Conservation (phyloP, 2,797 vertebrate species). For the Thalassophryne amazonica region DNA sequence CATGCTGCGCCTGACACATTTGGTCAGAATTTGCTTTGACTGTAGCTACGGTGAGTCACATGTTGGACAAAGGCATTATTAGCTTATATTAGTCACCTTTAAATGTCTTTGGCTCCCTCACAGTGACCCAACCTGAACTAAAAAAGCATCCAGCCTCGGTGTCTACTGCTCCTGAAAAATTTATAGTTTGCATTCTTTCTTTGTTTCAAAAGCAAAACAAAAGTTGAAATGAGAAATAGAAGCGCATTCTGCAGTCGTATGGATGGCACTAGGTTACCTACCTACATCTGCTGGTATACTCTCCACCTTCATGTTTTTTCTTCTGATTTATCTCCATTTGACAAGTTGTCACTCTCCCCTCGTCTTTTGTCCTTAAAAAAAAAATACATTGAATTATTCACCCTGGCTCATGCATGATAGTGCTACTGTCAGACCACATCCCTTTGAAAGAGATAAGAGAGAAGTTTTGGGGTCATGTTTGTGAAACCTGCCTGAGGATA, state of each 20-base stretch:
- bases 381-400: slow-evolving; percentile 75
- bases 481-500: slow-evolving; percentile 51
- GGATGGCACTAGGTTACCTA: slow-evolving; percentile 41
- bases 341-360: slow-evolving; percentile 71
- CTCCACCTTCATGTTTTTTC: slow-evolving; percentile 62
- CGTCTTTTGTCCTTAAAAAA: slow-evolving; percentile 72
- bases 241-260: slow-evolving; percentile 17
- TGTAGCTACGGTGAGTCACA: slow-evolving; percentile 64
- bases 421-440: slow-evolving; percentile 64
- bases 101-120: slow-evolving; percentile 52
- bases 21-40: slow-evolving; percentile 60
- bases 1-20: slow-evolving; percentile 54
- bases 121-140: slow-evolving; percentile 35
- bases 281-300: slow-evolving; percentile 38
- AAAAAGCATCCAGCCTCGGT: slow-evolving; percentile 21
- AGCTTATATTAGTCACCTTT: slow-evolving; percentile 63
- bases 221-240: slow-evolving; percentile 3
- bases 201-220: slow-evolving; percentile 20
- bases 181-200: slow-evolving; percentile 3
- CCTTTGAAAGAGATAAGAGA: slow-evolving; percentile 59
- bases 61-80: slow-evolving; percentile 51
- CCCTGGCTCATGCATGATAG: slow-evolving; percentile 60
- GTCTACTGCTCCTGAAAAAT: slow-evolving; percentile 15
- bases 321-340: slow-evolving; percentile 63
- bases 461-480: slow-evolving; percentile 63